A percentile compares a stretch with the other conserved stretches of the same genome.
These are phyloP conservation scores for Muschampia plurimacula DNA, from an alignment of 2,888 invertebrate species.

Conservation along the genomic window DNA sequence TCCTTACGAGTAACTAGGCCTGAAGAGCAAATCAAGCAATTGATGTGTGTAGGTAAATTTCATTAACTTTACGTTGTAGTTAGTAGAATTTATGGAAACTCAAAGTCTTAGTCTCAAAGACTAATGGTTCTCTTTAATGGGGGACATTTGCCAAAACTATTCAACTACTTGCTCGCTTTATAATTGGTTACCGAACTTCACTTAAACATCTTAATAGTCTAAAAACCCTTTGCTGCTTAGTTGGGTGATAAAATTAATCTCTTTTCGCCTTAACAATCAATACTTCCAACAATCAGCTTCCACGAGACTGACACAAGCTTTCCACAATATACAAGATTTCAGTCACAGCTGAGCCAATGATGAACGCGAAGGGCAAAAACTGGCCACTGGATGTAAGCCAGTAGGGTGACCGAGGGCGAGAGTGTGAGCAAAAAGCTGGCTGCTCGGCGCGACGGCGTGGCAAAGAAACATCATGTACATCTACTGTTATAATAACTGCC, in stretches of 20 bases:
- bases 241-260: no score
- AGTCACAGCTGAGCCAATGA: constrained; percentile 14
- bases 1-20: no score
- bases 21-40: no score
- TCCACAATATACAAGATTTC: constrained; percentile 1
- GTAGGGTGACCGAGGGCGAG: constrained; percentile 48
- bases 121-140: no score
- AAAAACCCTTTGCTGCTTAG: no score
- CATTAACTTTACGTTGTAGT: no score
- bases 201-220: no score
- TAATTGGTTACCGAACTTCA: neutral
- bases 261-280: neutral
- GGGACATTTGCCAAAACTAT: no score
- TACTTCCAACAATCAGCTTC: neutral
- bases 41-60: no score
- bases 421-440: constrained; percentile 32
- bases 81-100: no score
- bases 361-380: constrained; percentile 43
- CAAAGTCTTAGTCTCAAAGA: no score
- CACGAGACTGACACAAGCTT: neutral
- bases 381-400: constrained; percentile 57
- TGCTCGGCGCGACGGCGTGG: constrained; percentile 22
- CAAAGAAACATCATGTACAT: constrained; percentile 17
- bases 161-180: no score
- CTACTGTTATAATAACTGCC: constrained; percentile 31